Evolutionary conservation across 2,113 vertebrate species (phyloP).

Genomic region (Mobula birostris): DNA sequence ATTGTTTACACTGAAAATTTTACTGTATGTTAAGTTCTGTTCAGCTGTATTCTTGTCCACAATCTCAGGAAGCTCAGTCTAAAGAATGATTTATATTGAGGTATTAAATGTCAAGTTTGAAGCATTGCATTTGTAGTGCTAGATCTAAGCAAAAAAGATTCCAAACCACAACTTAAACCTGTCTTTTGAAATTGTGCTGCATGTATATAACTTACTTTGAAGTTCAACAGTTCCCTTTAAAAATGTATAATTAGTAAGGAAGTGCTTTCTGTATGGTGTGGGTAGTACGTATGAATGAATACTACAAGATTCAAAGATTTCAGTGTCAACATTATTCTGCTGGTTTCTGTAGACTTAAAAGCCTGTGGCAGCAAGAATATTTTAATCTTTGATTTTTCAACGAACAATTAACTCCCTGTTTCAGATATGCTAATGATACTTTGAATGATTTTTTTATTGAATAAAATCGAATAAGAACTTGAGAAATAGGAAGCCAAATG

Average conservation of each 20-base stretch:
- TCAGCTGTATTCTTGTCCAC: background rate
- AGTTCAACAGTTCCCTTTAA: background rate
- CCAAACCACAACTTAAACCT: conserved; percentile 27
- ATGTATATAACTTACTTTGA: conserved; percentile 20
- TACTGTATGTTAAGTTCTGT: background rate
- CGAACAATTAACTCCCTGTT: conserved; percentile 4
- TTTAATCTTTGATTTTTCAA: conserved; percentile 31
- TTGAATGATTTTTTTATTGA: background rate
- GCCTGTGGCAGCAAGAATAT: conserved; percentile 20
- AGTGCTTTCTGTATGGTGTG: conserved; percentile 26
- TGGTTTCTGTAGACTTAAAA: conserved; percentile 1
- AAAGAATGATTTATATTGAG: conserved; percentile 33
- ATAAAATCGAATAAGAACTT: background rate
- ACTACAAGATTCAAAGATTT: conserved; percentile 9
- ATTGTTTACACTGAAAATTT: conserved; percentile 18
- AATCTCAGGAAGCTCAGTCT: background rate
- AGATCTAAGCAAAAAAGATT: conserved; percentile 29
- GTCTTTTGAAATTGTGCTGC: conserved; percentile 26
- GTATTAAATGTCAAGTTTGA: conserved; percentile 39
- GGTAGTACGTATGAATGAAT: background rate
- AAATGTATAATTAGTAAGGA: conserved; percentile 34
- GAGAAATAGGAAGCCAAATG: too few relatives aligned
- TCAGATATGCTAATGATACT: background rate
- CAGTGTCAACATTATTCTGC: background rate
- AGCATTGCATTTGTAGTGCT: conserved; percentile 10